These are phyloP conservation scores for Euwallacea similis DNA, from an alignment of 1,140 invertebrate genomes.

Conservation along the genomic window DNA sequence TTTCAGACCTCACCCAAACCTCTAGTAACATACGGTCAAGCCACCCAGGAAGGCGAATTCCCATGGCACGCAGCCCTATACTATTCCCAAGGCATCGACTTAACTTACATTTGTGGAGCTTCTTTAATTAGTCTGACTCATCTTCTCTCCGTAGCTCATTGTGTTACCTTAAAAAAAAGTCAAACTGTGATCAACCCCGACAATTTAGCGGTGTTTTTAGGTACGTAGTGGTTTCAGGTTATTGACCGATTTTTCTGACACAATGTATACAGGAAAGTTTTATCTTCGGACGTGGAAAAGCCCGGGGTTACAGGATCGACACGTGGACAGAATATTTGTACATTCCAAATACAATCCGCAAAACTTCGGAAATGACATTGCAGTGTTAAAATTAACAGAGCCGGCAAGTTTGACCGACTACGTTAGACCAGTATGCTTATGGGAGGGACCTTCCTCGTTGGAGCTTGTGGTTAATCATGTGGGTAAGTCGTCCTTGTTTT, in stretches of 20 bases:
- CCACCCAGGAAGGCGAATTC: conserved; percentile 49
- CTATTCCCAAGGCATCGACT: conserved; percentile 46
- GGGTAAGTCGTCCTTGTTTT: too few relatives aligned
- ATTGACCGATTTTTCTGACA: too few relatives aligned
- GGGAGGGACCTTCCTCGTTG: conserved; percentile 46
- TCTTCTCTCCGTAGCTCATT: conserved; percentile 84
- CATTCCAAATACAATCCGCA: conserved; percentile 63
- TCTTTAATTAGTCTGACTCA: conserved; percentile 73
- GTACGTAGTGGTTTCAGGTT: conserved; percentile 18
- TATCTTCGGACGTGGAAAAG: conserved; percentile 49
- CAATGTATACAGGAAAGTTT: conserved; percentile 44
- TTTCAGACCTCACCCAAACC: conserved; percentile 20
- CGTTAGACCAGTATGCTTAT: conserved; percentile 63
- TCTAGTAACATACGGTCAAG: conserved; percentile 49
- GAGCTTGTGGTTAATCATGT: conserved; percentile 42
- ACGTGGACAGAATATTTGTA: conserved; percentile 57
- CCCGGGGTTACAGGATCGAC: conserved; percentile 50
- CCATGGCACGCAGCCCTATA: conserved; percentile 51
- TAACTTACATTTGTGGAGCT: conserved; percentile 72
- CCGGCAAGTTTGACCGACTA: conserved; percentile 55
- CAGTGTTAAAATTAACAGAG: conserved; percentile 60
- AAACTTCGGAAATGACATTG: conserved; percentile 66
- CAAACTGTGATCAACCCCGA: conserved; percentile 42
- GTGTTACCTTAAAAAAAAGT: conserved; percentile 58
- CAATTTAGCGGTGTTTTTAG: conserved; percentile 49